phyloP scores from a whole-genome alignment of 2,888 invertebrate genomes.

The Polymixis lichenea region DNA sequence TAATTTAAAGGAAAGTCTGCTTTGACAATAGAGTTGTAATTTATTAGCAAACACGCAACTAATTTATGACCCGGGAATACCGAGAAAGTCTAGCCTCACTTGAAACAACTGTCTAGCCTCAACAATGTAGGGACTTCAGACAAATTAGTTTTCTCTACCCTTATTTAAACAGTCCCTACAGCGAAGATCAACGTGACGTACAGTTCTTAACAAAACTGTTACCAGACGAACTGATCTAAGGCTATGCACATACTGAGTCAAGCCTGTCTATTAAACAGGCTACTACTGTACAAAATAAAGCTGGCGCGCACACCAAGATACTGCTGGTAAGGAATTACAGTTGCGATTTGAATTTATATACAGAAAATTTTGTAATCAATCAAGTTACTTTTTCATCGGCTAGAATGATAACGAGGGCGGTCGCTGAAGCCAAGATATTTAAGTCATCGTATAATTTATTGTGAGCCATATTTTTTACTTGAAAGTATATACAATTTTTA shows the following conservation, averaged over 20 bases:
- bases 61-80: slow-evolving; percentile 5
- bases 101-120: slow-evolving; percentile 22
- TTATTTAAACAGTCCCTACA: neutral
- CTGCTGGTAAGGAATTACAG: neutral
- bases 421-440: too few relatives aligned
- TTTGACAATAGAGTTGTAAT: neutral
- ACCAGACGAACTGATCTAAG: neutral
- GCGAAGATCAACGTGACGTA: slow-evolving; percentile 12
- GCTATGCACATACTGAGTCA: neutral
- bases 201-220: slow-evolving; percentile 5
- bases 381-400: neutral
- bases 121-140: slow-evolving; percentile 10
- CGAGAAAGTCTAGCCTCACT: neutral
- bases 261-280: neutral
- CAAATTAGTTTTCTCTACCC: slow-evolving; percentile 16
- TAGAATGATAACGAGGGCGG: too few relatives aligned
- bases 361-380: neutral
- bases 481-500: too few relatives aligned
- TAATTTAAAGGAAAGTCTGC: neutral
- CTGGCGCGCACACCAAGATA: neutral
- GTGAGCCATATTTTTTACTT: too few relatives aligned
- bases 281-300: neutral
- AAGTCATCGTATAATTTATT: too few relatives aligned
- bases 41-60: neutral
- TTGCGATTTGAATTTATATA: too few relatives aligned